Conservation (phyloP, 2,797 vertebrate species). For the Sebastes miniatus region DNA sequence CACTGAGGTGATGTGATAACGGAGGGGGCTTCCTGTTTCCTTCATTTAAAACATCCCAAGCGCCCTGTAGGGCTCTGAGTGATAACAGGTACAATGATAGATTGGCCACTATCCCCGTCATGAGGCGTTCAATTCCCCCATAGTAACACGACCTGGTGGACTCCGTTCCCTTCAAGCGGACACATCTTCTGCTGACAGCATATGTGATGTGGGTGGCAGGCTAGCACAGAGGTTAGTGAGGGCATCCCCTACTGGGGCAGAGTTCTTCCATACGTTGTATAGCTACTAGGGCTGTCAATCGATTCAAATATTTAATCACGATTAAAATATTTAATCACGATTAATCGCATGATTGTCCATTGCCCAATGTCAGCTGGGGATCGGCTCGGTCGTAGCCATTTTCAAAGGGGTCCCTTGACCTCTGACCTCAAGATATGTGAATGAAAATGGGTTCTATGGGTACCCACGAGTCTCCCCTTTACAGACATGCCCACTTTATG, state of each 20-base stretch:
- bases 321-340: too few relatives aligned
- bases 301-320: too few relatives aligned
- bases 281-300: too few relatives aligned
- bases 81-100: slow-evolving; percentile 31
- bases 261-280: too few relatives aligned
- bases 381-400: too few relatives aligned
- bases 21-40: slow-evolving; percentile 30
- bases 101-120: neutral
- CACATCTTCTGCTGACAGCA: neutral
- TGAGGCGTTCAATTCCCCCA: neutral
- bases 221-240: neutral
- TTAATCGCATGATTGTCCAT: too few relatives aligned
- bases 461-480: too few relatives aligned
- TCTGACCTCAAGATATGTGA: too few relatives aligned
- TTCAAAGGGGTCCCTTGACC: too few relatives aligned
- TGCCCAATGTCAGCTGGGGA: too few relatives aligned
- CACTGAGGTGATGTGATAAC: slow-evolving; percentile 53
- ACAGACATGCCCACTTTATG: too few relatives aligned
- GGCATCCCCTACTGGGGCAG: neutral
- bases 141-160: neutral
- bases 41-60: slow-evolving; percentile 29
- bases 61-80: slow-evolving; percentile 12
- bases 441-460: too few relatives aligned
- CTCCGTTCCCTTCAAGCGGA: neutral
- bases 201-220: neutral